Conservation (phyloP, 2,888 invertebrate genomes). For the Ophion costatus region DNA sequence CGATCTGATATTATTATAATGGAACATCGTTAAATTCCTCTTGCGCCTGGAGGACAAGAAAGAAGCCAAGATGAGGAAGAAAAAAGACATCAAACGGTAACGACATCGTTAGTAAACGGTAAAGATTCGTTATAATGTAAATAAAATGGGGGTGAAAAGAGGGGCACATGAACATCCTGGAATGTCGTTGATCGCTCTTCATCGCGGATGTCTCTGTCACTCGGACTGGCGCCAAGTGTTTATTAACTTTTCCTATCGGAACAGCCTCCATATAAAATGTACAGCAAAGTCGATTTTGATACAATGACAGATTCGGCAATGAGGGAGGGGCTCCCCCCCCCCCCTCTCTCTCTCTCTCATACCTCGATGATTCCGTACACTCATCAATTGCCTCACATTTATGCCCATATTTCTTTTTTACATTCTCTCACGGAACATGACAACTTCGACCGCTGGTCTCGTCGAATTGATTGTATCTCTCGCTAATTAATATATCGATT, state of each 20-base stretch:
- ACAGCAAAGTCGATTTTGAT: not conserved
- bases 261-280: not conserved
- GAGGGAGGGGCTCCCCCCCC: too few relatives aligned
- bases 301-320: not conserved
- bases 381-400: not conserved
- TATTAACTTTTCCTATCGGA: not conserved
- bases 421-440: not conserved
- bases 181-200: not conserved
- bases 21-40: not conserved
- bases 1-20: not conserved
- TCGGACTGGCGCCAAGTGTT: not conserved
- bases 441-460: not conserved
- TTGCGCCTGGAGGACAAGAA: not conserved
- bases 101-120: too few relatives aligned
- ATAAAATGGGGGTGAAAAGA: not conserved
- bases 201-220: not conserved
- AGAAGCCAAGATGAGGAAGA: not conserved
- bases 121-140: not conserved
- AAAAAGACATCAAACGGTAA: not conserved
- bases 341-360: not conserved
- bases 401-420: not conserved
- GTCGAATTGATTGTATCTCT: slow-evolving; percentile 8
- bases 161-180: not conserved
- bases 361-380: not conserved
- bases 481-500: slow-evolving; percentile 23